phyloP scores from a whole-genome alignment of 2,797 vertebrate genomes.

The Nyctibius grandis region DNA sequence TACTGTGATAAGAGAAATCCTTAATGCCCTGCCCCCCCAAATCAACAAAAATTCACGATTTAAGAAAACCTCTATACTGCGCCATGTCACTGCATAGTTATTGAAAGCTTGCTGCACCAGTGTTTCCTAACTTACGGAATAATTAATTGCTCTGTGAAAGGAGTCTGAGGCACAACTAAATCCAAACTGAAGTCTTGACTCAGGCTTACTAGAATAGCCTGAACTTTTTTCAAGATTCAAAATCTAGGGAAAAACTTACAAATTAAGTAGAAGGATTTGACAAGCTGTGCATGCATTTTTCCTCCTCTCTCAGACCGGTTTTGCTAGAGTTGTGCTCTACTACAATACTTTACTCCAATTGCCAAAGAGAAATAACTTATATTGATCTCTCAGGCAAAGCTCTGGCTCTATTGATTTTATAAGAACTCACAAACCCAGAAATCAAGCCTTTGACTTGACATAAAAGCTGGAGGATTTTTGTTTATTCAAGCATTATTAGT shows the following conservation, averaged over 20 bases:
- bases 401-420: not conserved
- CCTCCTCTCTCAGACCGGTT: not conserved
- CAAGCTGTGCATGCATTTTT: not conserved
- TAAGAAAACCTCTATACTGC: not conserved
- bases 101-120: not conserved
- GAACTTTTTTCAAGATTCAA: not conserved
- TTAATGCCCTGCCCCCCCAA: not conserved
- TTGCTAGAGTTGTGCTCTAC: not conserved
- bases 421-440: not conserved
- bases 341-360: not conserved
- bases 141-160: not conserved
- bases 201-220: not conserved
- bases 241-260: not conserved
- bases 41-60: not conserved
- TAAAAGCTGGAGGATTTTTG: not conserved
- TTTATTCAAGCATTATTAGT: not conserved
- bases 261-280: not conserved
- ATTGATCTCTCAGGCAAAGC: not conserved
- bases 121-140: not conserved
- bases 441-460: not conserved
- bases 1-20: not conserved
- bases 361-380: not conserved
- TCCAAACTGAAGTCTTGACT: not conserved
- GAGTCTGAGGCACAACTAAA: not conserved
- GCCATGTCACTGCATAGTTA: not conserved